Evolutionary conservation across 2,888 invertebrate genomes (phyloP), one percentile per base, ranked within the genome.

Genomic region (Hipparchia sbordonii): DNA sequence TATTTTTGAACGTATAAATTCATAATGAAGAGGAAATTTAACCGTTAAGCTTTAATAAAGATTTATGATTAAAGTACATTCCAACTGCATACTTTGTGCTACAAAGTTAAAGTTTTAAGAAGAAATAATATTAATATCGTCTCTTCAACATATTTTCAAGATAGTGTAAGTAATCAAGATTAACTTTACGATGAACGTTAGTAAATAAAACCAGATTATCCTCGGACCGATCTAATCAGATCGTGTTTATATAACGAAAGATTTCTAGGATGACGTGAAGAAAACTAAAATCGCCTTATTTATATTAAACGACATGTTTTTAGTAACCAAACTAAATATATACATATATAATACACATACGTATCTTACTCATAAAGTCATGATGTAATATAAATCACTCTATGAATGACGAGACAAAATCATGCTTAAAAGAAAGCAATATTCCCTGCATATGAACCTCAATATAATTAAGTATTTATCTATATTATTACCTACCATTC

Each of bases 161-260:
- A 68, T 71, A 75, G 72, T 77, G 76, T 76, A 79, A 76, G 75
- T 76, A 74, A 84, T 85, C 87, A 85, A 82, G 82, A 84, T 87
- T 75, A 81, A 81, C 80, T 80, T 79, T 80, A 78, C 80, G 85
- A 85, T 87, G 85, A 84, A 87, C 87, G 85, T 82, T 85, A 88
- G 90, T 91, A 91, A 91, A 92, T 90, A 89, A 89, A 83, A 76
- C 83, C 79, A 85, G 87, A 89, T 90, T 88, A 89, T 89, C 88
- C 82, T 79, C 74, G 70, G 83, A 84, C 80, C 82, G 83, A 89
- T 91, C 88, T 91, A 89, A 92, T 92, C 91, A 81, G 85, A 88
- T 90, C 89, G 85, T 91, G 91, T 92, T 91, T 89, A 90, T 90
- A 89, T 86, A 87, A 85, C 84, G 82, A 88, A 85, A 86, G 84